These are phyloP conservation scores for Exephanes ischioxanthus DNA, from an alignment of 2,888 invertebrate species.

Conservation along the genomic window DNA sequence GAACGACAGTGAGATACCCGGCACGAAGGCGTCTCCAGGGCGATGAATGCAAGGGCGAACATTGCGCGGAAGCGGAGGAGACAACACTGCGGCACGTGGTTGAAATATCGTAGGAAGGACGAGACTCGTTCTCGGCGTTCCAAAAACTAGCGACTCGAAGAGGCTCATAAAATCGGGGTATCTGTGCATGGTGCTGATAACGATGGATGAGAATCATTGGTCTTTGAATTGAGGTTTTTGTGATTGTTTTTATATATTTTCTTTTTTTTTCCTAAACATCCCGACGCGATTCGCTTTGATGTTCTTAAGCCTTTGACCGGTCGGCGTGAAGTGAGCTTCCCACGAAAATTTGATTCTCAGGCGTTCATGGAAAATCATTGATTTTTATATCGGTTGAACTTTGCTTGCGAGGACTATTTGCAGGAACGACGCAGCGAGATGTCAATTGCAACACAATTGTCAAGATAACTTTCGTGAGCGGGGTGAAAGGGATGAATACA, in stretches of 20 bases:
- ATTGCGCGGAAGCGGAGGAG: background rate
- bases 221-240: too few relatives aligned
- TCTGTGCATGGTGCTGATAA: background rate
- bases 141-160: background rate
- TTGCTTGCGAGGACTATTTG: background rate
- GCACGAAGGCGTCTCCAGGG: conserved; percentile 13
- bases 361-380: background rate
- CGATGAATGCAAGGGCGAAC: conserved; percentile 35
- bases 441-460: background rate
- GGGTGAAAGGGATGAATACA: too few relatives aligned
- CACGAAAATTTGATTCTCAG: background rate
- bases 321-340: too few relatives aligned
- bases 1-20: conserved; percentile 53
- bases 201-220: background rate
- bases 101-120: background rate
- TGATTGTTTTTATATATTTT: too few relatives aligned
- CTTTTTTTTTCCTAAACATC: too few relatives aligned
- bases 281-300: too few relatives aligned
- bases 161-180: background rate
- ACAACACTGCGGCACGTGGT: background rate
- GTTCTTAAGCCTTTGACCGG: too few relatives aligned
- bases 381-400: background rate
- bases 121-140: background rate
- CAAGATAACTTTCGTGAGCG: background rate
- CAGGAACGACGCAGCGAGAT: background rate